These are phyloP conservation scores for human (Homo sapiens) DNA, from an alignment of 2,113 vertebrate genomes.

Conservation along the genomic window DNA sequence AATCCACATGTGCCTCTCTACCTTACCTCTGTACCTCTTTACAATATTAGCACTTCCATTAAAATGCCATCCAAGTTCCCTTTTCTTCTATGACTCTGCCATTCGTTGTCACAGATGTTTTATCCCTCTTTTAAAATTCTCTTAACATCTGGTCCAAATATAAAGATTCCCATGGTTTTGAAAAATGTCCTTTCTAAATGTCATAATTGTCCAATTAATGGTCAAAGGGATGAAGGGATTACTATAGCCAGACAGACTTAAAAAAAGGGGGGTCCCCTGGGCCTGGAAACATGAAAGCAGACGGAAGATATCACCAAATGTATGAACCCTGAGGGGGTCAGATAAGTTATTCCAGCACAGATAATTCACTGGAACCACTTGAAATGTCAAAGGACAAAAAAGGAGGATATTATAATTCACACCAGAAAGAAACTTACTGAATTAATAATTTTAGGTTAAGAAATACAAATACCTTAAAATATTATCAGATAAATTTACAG, in stretches of 20 bases:
- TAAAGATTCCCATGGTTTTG: conserved; percentile 65
- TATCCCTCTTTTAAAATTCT: conserved; percentile 53
- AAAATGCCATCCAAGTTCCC: not conserved
- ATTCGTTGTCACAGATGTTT: conserved; percentile 52
- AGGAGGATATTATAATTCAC: not conserved
- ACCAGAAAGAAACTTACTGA: not conserved
- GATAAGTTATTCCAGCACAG: not conserved
- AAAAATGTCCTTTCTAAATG: conserved; percentile 71
- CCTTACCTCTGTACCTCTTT: not conserved
- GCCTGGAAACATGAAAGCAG: not conserved
- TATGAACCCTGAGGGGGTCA: not conserved
- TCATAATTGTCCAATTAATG: conserved; percentile 71
- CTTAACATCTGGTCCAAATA: conserved; percentile 70
- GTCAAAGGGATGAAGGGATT: conserved; percentile 69
- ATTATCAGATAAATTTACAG: not conserved
- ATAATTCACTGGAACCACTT: not conserved
- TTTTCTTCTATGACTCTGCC: not conserved
- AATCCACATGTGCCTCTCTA: not conserved
- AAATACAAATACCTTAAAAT: not conserved
- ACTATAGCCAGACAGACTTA: not conserved
- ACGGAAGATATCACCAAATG: not conserved
- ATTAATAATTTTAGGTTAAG: not conserved
- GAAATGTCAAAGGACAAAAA: not conserved
- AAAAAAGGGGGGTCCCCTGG: not conserved
- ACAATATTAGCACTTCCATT: not conserved